phyloP scores from a whole-genome alignment of 1,140 invertebrate species.

The Paraescarpia echinospica region DNA sequence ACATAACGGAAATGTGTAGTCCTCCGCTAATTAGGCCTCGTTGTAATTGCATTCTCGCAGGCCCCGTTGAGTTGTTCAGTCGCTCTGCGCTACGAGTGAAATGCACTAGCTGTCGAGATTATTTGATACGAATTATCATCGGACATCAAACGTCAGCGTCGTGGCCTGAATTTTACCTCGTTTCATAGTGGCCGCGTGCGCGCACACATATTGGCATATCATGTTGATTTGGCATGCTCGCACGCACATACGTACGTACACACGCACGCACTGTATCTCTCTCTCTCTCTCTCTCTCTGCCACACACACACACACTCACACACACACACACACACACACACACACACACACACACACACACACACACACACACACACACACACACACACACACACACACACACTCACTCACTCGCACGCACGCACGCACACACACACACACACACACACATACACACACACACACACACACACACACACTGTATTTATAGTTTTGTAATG shows the following conservation, averaged over 20 bases:
- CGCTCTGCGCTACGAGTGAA: not conserved
- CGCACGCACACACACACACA: too few species aligned
- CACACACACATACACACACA: too few species aligned
- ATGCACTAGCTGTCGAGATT: not conserved
- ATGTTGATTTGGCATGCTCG: not conserved
- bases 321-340: too few species aligned
- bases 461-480: too few species aligned
- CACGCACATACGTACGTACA: not conserved
- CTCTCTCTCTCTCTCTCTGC: too few species aligned
- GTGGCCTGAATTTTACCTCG: not conserved
- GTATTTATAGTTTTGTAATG: too few species aligned
- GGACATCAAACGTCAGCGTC: not conserved
- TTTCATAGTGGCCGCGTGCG: not conserved
- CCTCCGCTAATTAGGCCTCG: not conserved
- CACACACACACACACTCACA: too few species aligned
- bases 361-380: too few species aligned
- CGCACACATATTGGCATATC: not conserved
- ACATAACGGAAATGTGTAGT: not conserved
- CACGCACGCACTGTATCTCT: not conserved
- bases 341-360: too few species aligned
- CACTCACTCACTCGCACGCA: too few species aligned
- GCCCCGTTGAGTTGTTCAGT: not conserved
- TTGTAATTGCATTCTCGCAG: not conserved
- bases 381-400: too few species aligned
- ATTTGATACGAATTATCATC: not conserved